Base-by-base conservation (phyloP, 2,888 invertebrate species). In the Drosophila trichaetosa region DNA sequence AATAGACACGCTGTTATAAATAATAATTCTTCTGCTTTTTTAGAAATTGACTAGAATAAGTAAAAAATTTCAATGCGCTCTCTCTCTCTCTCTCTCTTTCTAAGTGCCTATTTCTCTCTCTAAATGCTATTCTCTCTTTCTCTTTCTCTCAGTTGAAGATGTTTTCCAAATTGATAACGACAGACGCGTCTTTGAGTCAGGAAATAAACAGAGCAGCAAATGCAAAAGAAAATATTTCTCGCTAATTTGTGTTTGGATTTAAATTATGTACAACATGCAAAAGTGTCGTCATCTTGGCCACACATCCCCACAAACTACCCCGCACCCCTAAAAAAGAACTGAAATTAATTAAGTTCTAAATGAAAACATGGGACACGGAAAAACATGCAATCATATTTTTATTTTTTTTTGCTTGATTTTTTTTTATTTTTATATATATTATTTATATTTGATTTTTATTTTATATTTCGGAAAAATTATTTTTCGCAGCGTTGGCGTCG, bases 401-500 rank as follows among this genome's bases (percentile, higher is more conserved):
- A n/a, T n/a, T n/a, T 56, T 52, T 40, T 57, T 51, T 64, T 79
- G 5, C 16, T 36, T 8, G 2, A 18, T 24, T 27, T 11, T 46
- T 52, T 8, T 8, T 66, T 62, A 64, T 65, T 52, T 64, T 56
- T 46, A 61, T 73, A 82, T 74, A 76, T 79, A 85, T 82, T 89
- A 82, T 85, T 82, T 84, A 83, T 87, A 72, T 78, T 60, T 73
- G 38, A 38, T 24, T 62, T 76, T 42, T 65, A 59, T 71, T 79
- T 86, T 79, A 88, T 89, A 80, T 83, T 83, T 80, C 90, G 75
- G 81, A 86, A 88, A 82, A 86, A 72, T 69, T 53, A 75, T 75
- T 80, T 79, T 79, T 80, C 66, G 38, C 65, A 68, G 66, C 81
- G 60, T 60, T 78, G 67, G 76, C 76, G 71, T 76, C 65, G 56